A percentile compares a stretch with the other conserved stretches of the same genome.
Evolutionary conservation across 2,797 vertebrate genomes (phyloP).

Genomic region (Scolopax bukidnonensis): DNA sequence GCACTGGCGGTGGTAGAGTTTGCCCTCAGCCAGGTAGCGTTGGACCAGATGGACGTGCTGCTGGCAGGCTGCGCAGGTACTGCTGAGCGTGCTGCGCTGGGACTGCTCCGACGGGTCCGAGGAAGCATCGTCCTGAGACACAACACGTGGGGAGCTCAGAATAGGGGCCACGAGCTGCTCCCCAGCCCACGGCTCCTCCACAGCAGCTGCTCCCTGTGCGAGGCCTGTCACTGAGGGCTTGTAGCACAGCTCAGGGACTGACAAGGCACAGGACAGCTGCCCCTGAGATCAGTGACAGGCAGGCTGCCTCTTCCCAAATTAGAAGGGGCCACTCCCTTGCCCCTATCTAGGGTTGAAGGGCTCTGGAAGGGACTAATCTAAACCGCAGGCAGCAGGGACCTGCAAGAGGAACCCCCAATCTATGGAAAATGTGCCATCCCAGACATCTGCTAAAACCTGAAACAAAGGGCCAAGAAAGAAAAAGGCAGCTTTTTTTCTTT

Average conservation of each 20-base stretch:
- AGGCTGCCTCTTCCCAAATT: slow-evolving; percentile 11
- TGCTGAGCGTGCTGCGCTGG: slow-evolving; percentile 65
- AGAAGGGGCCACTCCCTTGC: not conserved
- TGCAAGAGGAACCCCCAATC: not conserved
- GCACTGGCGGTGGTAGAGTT: slow-evolving; percentile 96
- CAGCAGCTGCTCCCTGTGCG: not conserved
- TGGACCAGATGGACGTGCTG: slow-evolving; percentile 97
- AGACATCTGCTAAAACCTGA: not conserved
- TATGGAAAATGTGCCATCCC: not conserved
- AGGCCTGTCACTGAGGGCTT: accelerated
- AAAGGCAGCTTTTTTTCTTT: not conserved
- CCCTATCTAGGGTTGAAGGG: not conserved
- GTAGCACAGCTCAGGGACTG: not conserved
- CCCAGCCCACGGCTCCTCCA: not conserved
- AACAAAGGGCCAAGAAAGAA: not conserved
- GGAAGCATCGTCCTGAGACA: slow-evolving; percentile 10
- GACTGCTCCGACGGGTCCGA: not conserved
- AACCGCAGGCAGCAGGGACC: not conserved
- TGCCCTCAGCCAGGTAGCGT: slow-evolving; percentile 91
- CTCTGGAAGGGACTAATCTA: not conserved
- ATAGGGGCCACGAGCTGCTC: not conserved
- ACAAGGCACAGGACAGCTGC: not conserved
- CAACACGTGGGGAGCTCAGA: not conserved
- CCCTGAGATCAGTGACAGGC: not conserved
- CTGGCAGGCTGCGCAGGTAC: slow-evolving; percentile 87